Evolutionary conservation across 2,888 invertebrate genomes (phyloP).

Genomic region (Thereva unica): DNA sequence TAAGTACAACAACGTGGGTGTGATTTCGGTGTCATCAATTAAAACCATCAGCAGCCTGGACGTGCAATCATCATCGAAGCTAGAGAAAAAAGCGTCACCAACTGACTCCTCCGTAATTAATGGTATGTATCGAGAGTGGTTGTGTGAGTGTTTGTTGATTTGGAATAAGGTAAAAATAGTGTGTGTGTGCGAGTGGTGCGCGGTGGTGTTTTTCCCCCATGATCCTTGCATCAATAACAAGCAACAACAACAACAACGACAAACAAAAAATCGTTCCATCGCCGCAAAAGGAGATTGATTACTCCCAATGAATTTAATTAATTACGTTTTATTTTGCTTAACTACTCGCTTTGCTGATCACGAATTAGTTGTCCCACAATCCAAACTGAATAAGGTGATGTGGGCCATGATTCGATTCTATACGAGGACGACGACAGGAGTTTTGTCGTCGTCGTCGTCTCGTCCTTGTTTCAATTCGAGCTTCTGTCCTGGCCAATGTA

Average conservation of each 20-base stretch:
- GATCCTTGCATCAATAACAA: neutral
- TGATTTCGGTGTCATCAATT: constrained; percentile 5
- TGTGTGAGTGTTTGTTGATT: neutral
- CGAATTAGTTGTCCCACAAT: constrained; percentile 6
- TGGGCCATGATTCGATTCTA: too few species aligned
- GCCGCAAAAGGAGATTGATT: constrained; percentile 15
- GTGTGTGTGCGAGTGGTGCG: neutral
- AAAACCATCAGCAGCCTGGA: constrained; percentile 7
- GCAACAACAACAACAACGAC: neutral
- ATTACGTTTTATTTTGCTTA: constrained; percentile 24
- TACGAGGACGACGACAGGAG: too few species aligned
- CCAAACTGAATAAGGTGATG: too few species aligned
- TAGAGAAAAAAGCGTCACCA: constrained; percentile 13
- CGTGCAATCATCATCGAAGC: constrained; percentile 12
- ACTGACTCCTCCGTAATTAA: constrained; percentile 25
- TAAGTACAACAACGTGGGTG: constrained; percentile 10
- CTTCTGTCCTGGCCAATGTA: too few species aligned
- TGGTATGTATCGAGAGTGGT: constrained; percentile 17
- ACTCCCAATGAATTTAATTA: constrained; percentile 32
- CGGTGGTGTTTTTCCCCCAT: neutral
- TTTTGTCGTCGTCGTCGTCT: too few species aligned
- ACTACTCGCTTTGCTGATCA: constrained; percentile 16
- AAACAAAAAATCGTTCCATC: constrained; percentile 1
- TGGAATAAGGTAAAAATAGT: neutral
- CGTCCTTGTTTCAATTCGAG: too few species aligned